Base-by-base conservation (phyloP, 2,888 invertebrate species). In the Clepsis dumicolana region DNA sequence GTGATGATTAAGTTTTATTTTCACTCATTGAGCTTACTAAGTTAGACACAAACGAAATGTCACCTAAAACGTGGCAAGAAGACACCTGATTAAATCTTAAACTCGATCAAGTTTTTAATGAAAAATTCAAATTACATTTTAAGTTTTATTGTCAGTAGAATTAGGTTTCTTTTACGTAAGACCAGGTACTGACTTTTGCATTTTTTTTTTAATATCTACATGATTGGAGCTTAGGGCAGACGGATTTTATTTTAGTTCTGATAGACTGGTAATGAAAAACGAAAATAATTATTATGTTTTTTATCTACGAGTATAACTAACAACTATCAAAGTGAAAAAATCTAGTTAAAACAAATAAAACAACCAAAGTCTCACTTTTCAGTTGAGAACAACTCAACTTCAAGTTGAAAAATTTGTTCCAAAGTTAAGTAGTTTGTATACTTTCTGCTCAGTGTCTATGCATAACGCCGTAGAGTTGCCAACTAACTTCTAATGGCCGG, bases 401-500 rank as follows among this genome's bases (percentile, higher is more conserved):
- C 4, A n/a, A 38, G 14, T n/a, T 14, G n/a, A 4, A 38, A 44
- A 44, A 44, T 44, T 44, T 44, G 44, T 44, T 44, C 18, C 4
- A 44, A 44, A 44, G 44, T 44, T 44, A 18, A 44, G 18, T 18
- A 41, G n/a, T n/a, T 41, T 41, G 32, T 10, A 3, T 35, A 38
- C 18, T 44, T 44, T 44, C 18, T 44, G 21, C 21, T 21, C 12
- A 1, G 12, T 27, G 52, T 14, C 27, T n/a, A 10, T n/a, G 25
- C 8, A 21, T 14, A n/a, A 38, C 38, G 3, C 32, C 14, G 2
- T 25, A 1, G 21, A 14, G 44, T 44, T 18, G 60, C 60, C 16
- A 60, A 27, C 44, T 8, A 60, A 60, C 10, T 60, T 60, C 44
- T n/a, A 44, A 16, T 18, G 16, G 41, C 21, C 10, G 38, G 60